A percentile compares a stretch with the other conserved stretches of the same genome.
phyloP scores from a whole-genome alignment of 2,797 vertebrate species.

The Galagoides demidoff region DNA sequence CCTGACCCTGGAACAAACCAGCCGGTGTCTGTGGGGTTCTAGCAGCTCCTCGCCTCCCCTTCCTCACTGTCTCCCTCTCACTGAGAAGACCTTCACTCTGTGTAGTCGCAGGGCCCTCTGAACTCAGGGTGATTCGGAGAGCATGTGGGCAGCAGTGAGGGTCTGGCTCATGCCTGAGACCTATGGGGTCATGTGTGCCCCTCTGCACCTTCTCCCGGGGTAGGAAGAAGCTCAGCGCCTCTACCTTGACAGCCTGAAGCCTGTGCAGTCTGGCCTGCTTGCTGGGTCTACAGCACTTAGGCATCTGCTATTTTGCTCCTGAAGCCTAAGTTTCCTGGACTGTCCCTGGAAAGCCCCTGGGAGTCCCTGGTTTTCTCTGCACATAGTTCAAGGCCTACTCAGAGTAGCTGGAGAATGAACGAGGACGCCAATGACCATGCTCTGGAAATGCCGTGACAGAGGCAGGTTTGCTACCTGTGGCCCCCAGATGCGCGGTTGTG shows the following conservation, averaged over 20 bases:
- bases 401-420: background rate
- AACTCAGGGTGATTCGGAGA: background rate
- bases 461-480: background rate
- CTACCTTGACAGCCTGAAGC: background rate
- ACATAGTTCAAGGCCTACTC: background rate
- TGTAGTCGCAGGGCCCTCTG: background rate
- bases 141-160: background rate
- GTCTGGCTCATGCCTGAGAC: background rate
- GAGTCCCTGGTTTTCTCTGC: background rate
- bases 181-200: background rate
- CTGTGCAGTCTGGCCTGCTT: background rate
- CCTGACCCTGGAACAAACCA: background rate
- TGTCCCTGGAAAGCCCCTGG: background rate
- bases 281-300: background rate
- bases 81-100: background rate
- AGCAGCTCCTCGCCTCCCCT: background rate
- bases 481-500: background rate
- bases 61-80: background rate
- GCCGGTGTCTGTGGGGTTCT: background rate
- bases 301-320: background rate
- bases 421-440: background rate
- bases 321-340: background rate
- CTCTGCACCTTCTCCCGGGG: background rate
- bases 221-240: background rate
- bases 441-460: background rate